Percentiles rank a stretch among this genome's conserved stretches.
phyloP scores from a whole-genome alignment of 2,888 invertebrate species.

The Stenoptilia bipunctidactyla region DNA sequence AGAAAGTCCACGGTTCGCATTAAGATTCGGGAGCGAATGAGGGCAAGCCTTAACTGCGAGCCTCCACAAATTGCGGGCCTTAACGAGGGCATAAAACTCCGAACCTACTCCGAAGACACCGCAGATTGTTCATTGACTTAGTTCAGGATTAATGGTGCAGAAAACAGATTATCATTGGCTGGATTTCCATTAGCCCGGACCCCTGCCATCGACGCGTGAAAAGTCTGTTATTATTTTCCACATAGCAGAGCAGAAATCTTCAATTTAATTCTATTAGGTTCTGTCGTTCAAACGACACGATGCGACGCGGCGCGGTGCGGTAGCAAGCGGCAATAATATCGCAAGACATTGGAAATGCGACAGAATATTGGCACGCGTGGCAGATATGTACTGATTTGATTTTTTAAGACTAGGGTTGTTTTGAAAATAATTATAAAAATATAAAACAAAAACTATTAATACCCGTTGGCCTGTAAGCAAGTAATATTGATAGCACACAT shows the following conservation, averaged over 20 bases:
- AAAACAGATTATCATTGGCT: slow-evolving; percentile 73
- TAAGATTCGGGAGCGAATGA: slow-evolving; percentile 59
- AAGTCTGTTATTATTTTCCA: slow-evolving; percentile 70
- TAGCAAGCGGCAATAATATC: slow-evolving; percentile 10
- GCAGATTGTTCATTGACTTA: slow-evolving; percentile 68
- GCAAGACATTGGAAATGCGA: too few relatives aligned
- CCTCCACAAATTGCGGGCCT: slow-evolving; percentile 71
- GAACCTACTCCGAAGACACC: slow-evolving; percentile 60
- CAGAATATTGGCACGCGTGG: too few relatives aligned
- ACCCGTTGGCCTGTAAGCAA: too few relatives aligned
- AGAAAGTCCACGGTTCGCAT: slow-evolving; percentile 66
- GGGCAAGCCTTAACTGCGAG: slow-evolving; percentile 61
- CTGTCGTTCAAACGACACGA: slow-evolving; percentile 65
- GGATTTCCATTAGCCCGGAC: slow-evolving; percentile 63
- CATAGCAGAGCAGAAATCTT: slow-evolving; percentile 60
- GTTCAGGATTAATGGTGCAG: slow-evolving; percentile 72
- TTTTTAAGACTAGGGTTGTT: too few relatives aligned
- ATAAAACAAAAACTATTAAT: too few relatives aligned
- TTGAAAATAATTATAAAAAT: too few relatives aligned
- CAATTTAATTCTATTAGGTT: slow-evolving; percentile 70
- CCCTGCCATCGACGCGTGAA: slow-evolving; percentile 69
- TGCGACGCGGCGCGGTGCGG: slow-evolving; percentile 38
- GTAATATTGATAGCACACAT: too few relatives aligned
- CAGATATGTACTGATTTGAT: too few relatives aligned
- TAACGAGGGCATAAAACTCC: slow-evolving; percentile 70